These are phyloP conservation scores for Riparia riparia DNA, from an alignment of 2,113 vertebrate species.

Conservation along the genomic window DNA sequence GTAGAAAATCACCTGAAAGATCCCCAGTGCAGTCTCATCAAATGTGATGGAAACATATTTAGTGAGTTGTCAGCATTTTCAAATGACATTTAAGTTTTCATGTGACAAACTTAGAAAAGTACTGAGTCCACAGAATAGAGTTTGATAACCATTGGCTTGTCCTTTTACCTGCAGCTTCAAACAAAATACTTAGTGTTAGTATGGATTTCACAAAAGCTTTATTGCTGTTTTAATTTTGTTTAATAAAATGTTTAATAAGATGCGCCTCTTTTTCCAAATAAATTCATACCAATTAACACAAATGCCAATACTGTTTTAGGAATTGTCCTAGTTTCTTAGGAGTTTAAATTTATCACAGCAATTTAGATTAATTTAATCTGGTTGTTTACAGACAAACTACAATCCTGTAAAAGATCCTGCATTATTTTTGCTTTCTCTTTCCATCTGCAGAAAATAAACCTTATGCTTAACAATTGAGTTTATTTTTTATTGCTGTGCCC, in stretches of 20 bases:
- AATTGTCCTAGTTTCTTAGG: not conserved
- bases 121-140: not conserved
- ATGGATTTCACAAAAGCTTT: not conserved
- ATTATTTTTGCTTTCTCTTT: slow-evolving; percentile 15
- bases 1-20: slow-evolving; percentile 42
- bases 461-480: slow-evolving; percentile 54
- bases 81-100: slow-evolving; percentile 8
- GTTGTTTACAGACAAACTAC: not conserved
- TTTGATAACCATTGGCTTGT: not conserved
- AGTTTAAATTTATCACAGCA: not conserved
- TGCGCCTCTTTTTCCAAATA: not conserved
- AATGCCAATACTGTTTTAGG: not conserved
- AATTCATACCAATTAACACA: not conserved
- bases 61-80: slow-evolving; percentile 38
- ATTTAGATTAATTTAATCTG: not conserved
- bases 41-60: slow-evolving; percentile 21
- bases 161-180: not conserved
- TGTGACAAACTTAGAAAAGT: slow-evolving; percentile 1
- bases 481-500: slow-evolving; percentile 69
- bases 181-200: not conserved
- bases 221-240: not conserved
- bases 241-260: not conserved
- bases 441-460: slow-evolving; percentile 41
- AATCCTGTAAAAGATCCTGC: not conserved
- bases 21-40: not conserved